Evolutionary conservation across 1,140 invertebrate species (phyloP).

Genomic region (Drosophila aff.): DNA sequence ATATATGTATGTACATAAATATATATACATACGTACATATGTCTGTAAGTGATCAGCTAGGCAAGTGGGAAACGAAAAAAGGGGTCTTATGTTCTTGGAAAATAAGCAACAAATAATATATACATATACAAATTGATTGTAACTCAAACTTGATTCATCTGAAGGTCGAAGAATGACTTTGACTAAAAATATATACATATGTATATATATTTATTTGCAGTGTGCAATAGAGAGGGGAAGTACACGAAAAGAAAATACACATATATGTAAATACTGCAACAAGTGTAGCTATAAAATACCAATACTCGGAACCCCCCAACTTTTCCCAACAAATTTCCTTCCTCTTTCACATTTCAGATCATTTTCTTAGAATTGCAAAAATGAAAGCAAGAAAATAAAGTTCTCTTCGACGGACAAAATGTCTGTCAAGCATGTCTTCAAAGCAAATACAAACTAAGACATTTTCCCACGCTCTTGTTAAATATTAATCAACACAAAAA

Average conservation of each 20-base stretch:
- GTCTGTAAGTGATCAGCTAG: neutral
- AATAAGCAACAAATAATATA: slow-evolving; percentile 15
- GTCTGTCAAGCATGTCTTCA: slow-evolving; percentile 17
- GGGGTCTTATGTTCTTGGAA: slow-evolving; percentile 5
- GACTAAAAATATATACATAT: slow-evolving; percentile 2
- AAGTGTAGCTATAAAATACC: neutral
- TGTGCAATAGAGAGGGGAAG: neutral
- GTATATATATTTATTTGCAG: neutral
- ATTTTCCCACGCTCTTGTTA: slow-evolving; percentile 28
- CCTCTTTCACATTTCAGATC: neutral
- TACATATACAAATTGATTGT: slow-evolving; percentile 23
- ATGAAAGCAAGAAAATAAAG: neutral
- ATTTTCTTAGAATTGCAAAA: slow-evolving; percentile 3
- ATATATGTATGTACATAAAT: neutral
- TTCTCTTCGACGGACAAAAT: slow-evolving; percentile 2
- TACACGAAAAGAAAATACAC: neutral
- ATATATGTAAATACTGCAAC: neutral
- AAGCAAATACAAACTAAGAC: slow-evolving; percentile 12
- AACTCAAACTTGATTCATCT: slow-evolving; percentile 51
- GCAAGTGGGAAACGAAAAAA: neutral
- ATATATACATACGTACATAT: slow-evolving; percentile 5
- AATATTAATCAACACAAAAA: slow-evolving; percentile 36
- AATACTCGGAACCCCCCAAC: neutral
- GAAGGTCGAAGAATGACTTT: slow-evolving; percentile 74
- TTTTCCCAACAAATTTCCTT: slow-evolving; percentile 1